Conservation (phyloP, 2,888 invertebrate genomes). For the Latheticus oryzae region DNA sequence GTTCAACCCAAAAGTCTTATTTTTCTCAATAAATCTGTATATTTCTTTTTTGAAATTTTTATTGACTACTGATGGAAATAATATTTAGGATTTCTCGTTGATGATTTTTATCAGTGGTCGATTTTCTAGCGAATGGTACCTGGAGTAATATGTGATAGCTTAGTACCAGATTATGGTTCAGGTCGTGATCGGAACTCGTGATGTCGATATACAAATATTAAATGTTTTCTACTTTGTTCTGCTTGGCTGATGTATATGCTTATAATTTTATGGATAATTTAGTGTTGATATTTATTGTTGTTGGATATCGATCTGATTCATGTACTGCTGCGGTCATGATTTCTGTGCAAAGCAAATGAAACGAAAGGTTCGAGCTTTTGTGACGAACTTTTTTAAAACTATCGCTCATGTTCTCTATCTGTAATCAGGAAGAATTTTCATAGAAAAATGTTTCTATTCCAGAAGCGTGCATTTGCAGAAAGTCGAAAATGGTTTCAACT, state of each 20-base stretch:
- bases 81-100: constrained; percentile 1
- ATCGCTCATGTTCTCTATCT: constrained; percentile 10
- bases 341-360: constrained; percentile 34
- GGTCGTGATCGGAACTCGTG: constrained; percentile 62
- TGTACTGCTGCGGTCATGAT: constrained; percentile 52
- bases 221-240: constrained; percentile 63
- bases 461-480: too few species aligned
- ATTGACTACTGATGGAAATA: too few species aligned
- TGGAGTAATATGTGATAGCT: constrained; percentile 39
- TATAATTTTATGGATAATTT: constrained; percentile 65
- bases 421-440: constrained; percentile 5
- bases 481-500: too few species aligned
- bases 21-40: too few species aligned
- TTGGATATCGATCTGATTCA: constrained; percentile 56
- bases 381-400: constrained; percentile 18
- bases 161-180: constrained; percentile 47
- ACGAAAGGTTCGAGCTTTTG: constrained; percentile 15
- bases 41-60: too few species aligned
- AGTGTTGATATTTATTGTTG: constrained; percentile 60
- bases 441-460: too few species aligned
- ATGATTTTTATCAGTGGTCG: constrained; percentile 6
- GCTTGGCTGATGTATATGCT: constrained; percentile 61
- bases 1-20: too few species aligned
- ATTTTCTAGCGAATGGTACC: constrained; percentile 6
- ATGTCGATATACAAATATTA: constrained; percentile 65